Evolutionary conservation across 53 echinoderm and acorn worm genomes (phyloP), one percentile per base, ranked within the genome.

Genomic region (Echinarachnius parma): DNA sequence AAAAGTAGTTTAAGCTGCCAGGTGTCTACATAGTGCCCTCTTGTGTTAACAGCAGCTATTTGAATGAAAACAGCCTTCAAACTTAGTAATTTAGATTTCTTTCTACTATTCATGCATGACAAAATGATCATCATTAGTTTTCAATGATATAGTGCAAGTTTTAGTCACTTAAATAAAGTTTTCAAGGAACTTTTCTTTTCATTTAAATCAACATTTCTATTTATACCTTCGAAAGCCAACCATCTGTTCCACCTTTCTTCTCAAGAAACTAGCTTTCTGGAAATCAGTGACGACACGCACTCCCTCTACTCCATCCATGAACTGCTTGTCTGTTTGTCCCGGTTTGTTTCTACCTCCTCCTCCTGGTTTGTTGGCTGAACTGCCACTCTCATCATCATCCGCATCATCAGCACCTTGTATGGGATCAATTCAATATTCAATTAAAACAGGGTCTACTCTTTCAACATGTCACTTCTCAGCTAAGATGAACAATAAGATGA

Each of bases 221-320:
- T 27, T 82, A 53, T 64, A 90, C 90, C 52, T 86, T 22, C 28
- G 57, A 61, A 84, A 94, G 22, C 87, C 81, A 27, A 84, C 77
- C 94, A 94, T 94, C 9, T 39, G 70, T 34, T 90, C 78, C 2
- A 83, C 53, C 37, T 84, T 80, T 39, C 82, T 65, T 24, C 80
- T 79, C 32, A 94, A 50, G 31, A 58, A 75, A 53, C 78, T 87
- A 21, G 87, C 65, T 31, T 84, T 87, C 35, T 86, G 79, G 52
- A 79, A 93, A 21, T 89, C 93, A 34, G 89, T 93, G 26, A 93
- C 86, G 2, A 93, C 82, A 27, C 34, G 53, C 0, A 94, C 90
- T 23, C 94, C 94, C 3, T 78, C 48, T 1, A 94, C 94, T 28
- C 94, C 94, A 47, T 94, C 94, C 90, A 94, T 87, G 56, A 94